Percentiles rank a stretch among this genome's conserved stretches.
Evolutionary conservation across 35 echinoderm and acorn worm genomes (phyloP).

Genomic region (Hemicentrotus pulcherrimus): DNA sequence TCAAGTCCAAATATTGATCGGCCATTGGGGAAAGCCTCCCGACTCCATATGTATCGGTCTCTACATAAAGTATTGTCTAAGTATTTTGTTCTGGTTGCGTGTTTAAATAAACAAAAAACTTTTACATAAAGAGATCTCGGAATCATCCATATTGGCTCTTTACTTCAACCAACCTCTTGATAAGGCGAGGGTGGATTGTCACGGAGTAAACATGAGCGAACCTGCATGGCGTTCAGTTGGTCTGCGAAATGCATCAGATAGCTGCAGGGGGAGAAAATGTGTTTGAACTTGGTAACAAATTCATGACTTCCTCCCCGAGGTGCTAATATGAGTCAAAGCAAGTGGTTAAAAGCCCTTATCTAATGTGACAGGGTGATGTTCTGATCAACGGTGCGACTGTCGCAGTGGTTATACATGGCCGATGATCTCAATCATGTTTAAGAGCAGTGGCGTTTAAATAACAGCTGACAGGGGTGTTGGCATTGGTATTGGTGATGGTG

Average conservation of each 20-base stretch:
- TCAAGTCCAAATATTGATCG: too few relatives aligned
- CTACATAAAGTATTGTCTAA: too few relatives aligned
- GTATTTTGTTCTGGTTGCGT: background rate
- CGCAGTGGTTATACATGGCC: background rate
- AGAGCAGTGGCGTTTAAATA: too few relatives aligned
- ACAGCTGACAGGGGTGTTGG: too few relatives aligned
- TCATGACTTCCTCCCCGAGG: background rate
- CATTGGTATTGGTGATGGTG: background rate
- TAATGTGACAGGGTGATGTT: background rate
- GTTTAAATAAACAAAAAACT: background rate
- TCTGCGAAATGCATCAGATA: background rate
- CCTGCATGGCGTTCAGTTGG: background rate
- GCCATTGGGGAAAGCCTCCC: too few relatives aligned
- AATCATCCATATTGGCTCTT: background rate
- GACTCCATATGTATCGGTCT: too few relatives aligned
- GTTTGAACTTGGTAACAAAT: constrained; percentile 4
- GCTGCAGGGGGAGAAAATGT: background rate
- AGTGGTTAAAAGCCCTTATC: background rate
- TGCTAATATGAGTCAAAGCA: background rate
- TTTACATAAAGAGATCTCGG: background rate
- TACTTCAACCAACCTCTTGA: background rate
- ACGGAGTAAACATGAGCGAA: background rate
- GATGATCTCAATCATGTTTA: too few relatives aligned
- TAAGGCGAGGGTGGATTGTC: background rate
- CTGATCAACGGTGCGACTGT: background rate